Evolutionary conservation across 1,140 invertebrate genomes (phyloP).

Genomic region (Laodelphax striatellus): DNA sequence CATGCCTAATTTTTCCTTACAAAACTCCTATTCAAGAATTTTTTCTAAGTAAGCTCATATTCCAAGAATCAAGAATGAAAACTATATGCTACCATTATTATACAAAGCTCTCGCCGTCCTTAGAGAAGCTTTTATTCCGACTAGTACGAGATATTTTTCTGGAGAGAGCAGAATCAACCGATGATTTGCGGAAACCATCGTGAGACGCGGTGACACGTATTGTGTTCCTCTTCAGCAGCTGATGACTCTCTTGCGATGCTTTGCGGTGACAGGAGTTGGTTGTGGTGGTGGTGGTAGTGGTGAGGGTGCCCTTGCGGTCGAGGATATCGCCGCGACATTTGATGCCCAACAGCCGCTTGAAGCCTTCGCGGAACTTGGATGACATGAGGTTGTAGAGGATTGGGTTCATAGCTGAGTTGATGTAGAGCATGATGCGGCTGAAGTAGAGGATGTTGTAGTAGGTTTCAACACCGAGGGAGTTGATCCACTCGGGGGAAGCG

Average conservation of each 20-base stretch:
- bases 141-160: neutral
- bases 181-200: neutral
- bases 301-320: constrained; percentile 18
- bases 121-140: constrained; percentile 6
- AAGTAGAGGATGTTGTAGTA: constrained; percentile 81
- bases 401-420: constrained; percentile 83
- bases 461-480: constrained; percentile 52
- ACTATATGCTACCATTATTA: neutral
- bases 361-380: constrained; percentile 80
- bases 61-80: too few relatives aligned
- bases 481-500: constrained; percentile 49
- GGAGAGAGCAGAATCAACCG: neutral
- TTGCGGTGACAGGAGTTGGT: constrained; percentile 3
- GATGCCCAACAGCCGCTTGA: constrained; percentile 40
- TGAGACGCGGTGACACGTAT: too few relatives aligned
- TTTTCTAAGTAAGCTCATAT: too few relatives aligned
- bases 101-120: constrained; percentile 10
- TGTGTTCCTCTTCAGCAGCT: neutral
- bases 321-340: constrained; percentile 7
- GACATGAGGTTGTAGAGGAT: constrained; percentile 85
- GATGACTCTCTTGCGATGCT: neutral
- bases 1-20: too few relatives aligned
- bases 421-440: constrained; percentile 73
- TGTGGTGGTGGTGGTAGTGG: constrained; percentile 15
- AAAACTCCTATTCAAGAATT: too few relatives aligned